phyloP scores from a whole-genome alignment of 2,888 invertebrate species.

The Nephrocerus scutellatus region DNA sequence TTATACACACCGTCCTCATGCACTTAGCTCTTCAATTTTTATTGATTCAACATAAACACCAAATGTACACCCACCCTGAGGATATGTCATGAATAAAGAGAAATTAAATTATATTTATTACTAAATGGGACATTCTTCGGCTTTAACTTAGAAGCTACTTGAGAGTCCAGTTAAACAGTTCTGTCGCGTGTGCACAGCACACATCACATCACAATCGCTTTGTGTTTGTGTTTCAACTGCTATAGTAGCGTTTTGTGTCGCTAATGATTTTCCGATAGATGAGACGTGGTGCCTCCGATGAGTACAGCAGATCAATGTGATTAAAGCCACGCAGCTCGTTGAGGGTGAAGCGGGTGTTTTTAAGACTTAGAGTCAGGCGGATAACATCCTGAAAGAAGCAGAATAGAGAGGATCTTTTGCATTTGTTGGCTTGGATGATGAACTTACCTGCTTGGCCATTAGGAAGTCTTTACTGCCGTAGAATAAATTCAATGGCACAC shows the following conservation, averaged over 20 bases:
- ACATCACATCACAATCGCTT: no score
- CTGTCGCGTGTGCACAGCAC: no score
- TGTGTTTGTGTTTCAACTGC: slow-evolving; percentile 14
- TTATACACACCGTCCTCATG: no score
- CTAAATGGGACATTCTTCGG: no score
- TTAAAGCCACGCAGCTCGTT: slow-evolving; percentile 38
- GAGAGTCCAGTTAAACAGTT: no score
- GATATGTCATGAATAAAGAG: no score
- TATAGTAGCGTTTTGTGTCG: slow-evolving; percentile 26
- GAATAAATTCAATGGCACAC: slow-evolving; percentile 36
- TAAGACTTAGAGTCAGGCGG: slow-evolving; percentile 28
- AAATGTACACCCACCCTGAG: no score
- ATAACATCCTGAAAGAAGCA: slow-evolving; percentile 30
- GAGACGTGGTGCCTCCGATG: slow-evolving; percentile 30
- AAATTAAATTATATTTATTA: slow-evolving; percentile 23
- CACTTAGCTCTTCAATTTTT: no score
- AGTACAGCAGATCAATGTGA: slow-evolving; percentile 40
- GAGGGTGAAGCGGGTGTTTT: slow-evolving; percentile 30
- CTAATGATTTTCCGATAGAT: slow-evolving; percentile 35
- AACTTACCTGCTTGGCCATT: slow-evolving; percentile 27
- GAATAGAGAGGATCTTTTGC: background rate
- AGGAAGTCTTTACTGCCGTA: slow-evolving; percentile 37
- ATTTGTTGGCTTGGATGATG: no score
- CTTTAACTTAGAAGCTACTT: no score
- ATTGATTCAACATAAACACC: no score